A percentile compares a stretch with the other conserved stretches of the same genome.
Conservation (phyloP, 2,888 invertebrate species). For the Tipula unca region DNA sequence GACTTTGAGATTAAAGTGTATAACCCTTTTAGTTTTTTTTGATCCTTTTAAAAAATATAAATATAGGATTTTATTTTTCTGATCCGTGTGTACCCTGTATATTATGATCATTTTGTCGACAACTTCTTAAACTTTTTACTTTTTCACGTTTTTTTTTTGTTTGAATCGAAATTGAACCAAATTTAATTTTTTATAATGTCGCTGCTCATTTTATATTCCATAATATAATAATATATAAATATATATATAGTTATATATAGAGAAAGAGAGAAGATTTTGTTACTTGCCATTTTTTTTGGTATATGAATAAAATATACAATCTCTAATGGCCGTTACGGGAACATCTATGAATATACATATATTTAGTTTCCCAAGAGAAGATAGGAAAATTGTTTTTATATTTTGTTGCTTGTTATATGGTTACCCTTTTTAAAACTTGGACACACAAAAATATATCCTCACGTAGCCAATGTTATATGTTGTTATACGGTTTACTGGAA, state of each 20-base stretch:
- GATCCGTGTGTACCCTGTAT: neutral
- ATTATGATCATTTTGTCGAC: neutral
- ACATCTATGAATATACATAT: neutral
- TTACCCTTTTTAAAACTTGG: neutral
- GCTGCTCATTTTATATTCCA: neutral
- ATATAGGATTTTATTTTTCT: neutral
- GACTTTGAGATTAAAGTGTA: slow-evolving; percentile 18
- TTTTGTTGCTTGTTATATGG: neutral
- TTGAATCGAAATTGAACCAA: neutral
- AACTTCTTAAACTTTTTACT: neutral
- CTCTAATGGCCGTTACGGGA: slow-evolving; percentile 24
- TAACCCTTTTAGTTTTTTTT: neutral
- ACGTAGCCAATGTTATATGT: neutral
- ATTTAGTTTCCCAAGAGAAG: slow-evolving; percentile 17
- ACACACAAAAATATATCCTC: slow-evolving; percentile 14
- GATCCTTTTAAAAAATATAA: neutral
- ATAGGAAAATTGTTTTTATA: neutral
- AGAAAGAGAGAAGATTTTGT: neutral
- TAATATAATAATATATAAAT: neutral
- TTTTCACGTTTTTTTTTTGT: no score
- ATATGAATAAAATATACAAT: slow-evolving; percentile 24
- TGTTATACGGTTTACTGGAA: neutral
- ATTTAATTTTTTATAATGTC: slow-evolving; percentile 14
- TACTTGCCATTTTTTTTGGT: slow-evolving; percentile 17
- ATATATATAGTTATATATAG: no score